Percentiles rank a stretch among this genome's conserved stretches.
phyloP scores from a whole-genome alignment of 2,888 invertebrate species.

The Dasypolia templi region DNA sequence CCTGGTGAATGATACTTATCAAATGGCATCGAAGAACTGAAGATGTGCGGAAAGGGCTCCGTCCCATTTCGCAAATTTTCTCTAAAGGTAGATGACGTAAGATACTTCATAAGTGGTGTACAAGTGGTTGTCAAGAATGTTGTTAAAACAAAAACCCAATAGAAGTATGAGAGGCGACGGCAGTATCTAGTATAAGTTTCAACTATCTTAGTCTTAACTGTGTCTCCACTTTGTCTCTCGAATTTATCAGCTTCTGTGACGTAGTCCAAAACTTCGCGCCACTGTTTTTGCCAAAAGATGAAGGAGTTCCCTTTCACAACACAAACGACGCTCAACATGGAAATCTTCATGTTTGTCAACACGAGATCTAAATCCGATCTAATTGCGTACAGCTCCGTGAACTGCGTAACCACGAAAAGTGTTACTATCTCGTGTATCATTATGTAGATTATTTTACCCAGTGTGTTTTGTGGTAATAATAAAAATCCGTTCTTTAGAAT shows the following conservation, averaged over 20 bases:
- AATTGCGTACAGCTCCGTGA: slow-evolving; percentile 80
- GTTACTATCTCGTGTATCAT: slow-evolving; percentile 75
- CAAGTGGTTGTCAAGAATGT: slow-evolving; percentile 76
- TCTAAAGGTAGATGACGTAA: slow-evolving; percentile 75
- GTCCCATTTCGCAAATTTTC: slow-evolving; percentile 77
- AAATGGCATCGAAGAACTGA: slow-evolving; percentile 85
- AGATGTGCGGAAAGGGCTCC: slow-evolving; percentile 82
- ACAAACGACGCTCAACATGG: slow-evolving; percentile 84
- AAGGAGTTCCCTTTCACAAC: slow-evolving; percentile 80
- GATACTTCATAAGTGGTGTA: slow-evolving; percentile 77
- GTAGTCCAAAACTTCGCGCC: slow-evolving; percentile 80
- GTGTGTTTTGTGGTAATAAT: slow-evolving; percentile 75
- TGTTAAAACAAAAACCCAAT: slow-evolving; percentile 81
- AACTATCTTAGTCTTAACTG: slow-evolving; percentile 71
- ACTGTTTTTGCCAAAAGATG: slow-evolving; percentile 79
- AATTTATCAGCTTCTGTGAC: slow-evolving; percentile 80
- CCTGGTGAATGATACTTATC: slow-evolving; percentile 82
- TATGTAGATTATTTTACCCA: slow-evolving; percentile 69
- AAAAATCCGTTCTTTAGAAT: slow-evolving; percentile 77
- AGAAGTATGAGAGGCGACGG: slow-evolving; percentile 78
- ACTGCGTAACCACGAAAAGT: slow-evolving; percentile 81
- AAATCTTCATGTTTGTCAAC: slow-evolving; percentile 83
- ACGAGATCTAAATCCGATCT: slow-evolving; percentile 80
- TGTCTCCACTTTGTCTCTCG: slow-evolving; percentile 76
- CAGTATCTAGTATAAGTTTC: slow-evolving; percentile 81